Percentiles rank a stretch among this genome's conserved stretches.
Conservation (phyloP, 2,113 vertebrate genomes). For the Clarias batrachus region DNA sequence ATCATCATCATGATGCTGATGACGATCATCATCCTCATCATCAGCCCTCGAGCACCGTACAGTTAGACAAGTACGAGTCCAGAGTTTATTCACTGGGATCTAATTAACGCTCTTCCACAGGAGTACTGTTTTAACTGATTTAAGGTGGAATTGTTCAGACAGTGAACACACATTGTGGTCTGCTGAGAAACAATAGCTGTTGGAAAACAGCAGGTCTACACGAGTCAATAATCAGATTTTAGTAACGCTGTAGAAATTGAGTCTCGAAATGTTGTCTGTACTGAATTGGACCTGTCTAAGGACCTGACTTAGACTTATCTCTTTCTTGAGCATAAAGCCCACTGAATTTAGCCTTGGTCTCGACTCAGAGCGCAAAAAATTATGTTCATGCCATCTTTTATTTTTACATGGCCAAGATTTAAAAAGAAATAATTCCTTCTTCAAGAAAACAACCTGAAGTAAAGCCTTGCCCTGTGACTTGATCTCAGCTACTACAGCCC, state of each 20-base stretch:
- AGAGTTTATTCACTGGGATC: neutral
- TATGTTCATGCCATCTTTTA: neutral
- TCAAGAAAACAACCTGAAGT: neutral
- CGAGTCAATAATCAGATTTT: neutral
- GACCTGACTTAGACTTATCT: neutral
- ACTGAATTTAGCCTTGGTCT: neutral
- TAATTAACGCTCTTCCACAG: neutral
- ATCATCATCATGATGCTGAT: slow-evolving; percentile 53
- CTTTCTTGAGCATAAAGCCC: neutral
- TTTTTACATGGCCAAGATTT: neutral
- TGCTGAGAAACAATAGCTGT: neutral
- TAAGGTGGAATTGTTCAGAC: neutral
- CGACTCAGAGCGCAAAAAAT: neutral
- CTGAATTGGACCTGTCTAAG: neutral
- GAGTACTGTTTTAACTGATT: neutral
- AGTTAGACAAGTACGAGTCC: slow-evolving; percentile 38
- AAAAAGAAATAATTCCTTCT: neutral
- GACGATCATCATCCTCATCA: neutral
- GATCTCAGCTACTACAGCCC: neutral
- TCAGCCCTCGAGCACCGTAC: neutral
- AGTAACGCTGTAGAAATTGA: neutral
- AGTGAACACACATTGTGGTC: neutral
- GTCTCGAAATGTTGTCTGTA: neutral
- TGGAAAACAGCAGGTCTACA: neutral
- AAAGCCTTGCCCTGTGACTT: neutral